A percentile compares a stretch with the other conserved stretches of the same genome.
These are phyloP conservation scores for Nannoperca australis DNA, from an alignment of 2,797 vertebrate genomes.

Conservation along the genomic window DNA sequence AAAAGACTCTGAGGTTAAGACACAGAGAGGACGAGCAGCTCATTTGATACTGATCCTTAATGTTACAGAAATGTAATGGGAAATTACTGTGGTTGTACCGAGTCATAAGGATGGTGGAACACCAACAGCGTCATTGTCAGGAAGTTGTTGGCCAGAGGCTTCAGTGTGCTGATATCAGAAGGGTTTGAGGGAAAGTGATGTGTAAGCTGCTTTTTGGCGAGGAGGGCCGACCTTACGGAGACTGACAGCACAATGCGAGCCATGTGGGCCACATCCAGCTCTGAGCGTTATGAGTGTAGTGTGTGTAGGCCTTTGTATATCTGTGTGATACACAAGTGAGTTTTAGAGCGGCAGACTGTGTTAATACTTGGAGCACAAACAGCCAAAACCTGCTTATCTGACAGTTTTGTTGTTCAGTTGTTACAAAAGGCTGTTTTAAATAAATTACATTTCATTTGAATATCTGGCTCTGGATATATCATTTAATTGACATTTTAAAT, in stretches of 20 bases:
- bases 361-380: not conserved
- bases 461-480: not conserved
- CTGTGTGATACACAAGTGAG: slow-evolving; percentile 15
- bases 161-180: slow-evolving; percentile 54
- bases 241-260: slow-evolving; percentile 31
- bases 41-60: slow-evolving; percentile 35
- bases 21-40: slow-evolving; percentile 23
- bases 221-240: slow-evolving; percentile 19
- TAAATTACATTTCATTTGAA: not conserved
- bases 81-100: slow-evolving; percentile 49
- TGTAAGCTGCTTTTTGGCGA: slow-evolving; percentile 49
- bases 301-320: slow-evolving; percentile 28
- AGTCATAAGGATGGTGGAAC: slow-evolving; percentile 58
- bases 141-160: slow-evolving; percentile 53
- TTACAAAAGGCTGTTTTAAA: slow-evolving; percentile 10
- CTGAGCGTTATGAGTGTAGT: slow-evolving; percentile 7
- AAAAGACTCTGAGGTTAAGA: slow-evolving; percentile 20
- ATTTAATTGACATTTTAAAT: not conserved
- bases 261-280: slow-evolving; percentile 50
- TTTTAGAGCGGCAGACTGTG: slow-evolving; percentile 13
- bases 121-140: slow-evolving; percentile 65
- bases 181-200: slow-evolving; percentile 50
- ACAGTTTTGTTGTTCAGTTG: not conserved
- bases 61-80: slow-evolving; percentile 45
- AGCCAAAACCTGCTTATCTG: slow-evolving; percentile 1